These are phyloP conservation scores for Drosophila busckii DNA, from an alignment of 1,140 invertebrate genomes.

Conservation along the genomic window DNA sequence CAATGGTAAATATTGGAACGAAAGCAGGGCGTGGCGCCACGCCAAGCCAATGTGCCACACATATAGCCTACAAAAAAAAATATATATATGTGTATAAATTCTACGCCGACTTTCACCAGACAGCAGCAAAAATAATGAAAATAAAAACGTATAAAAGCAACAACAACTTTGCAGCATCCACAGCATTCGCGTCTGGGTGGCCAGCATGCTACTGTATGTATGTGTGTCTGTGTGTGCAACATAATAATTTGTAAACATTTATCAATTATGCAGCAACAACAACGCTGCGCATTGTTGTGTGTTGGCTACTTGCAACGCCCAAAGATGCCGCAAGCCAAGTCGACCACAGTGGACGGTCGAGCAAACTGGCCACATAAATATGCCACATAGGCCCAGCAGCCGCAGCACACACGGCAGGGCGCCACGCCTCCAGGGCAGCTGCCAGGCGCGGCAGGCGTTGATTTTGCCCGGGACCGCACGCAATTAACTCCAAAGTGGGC, in stretches of 20 bases:
- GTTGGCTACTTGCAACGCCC: slow-evolving; percentile 37
- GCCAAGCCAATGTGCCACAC: slow-evolving; percentile 23
- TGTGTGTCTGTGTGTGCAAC: slow-evolving; percentile 52
- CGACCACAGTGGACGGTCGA: not conserved
- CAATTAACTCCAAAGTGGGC: slow-evolving; percentile 68
- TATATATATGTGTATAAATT: slow-evolving; percentile 3
- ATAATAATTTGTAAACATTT: slow-evolving; percentile 76
- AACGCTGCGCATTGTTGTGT: no score
- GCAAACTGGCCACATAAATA: slow-evolving; percentile 67
- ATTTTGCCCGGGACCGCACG: slow-evolving; percentile 61
- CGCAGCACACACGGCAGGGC: slow-evolving; percentile 41
- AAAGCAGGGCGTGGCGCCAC: no score
- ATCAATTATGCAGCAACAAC: slow-evolving; percentile 71
- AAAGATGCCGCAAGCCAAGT: slow-evolving; percentile 29
- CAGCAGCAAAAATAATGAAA: slow-evolving; percentile 7
- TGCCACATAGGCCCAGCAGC: slow-evolving; percentile 40
- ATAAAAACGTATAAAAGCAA: slow-evolving; percentile 3
- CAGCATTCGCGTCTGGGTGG: slow-evolving; percentile 49
- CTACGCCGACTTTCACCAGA: slow-evolving; percentile 33
- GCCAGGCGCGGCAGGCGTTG: slow-evolving; percentile 44
- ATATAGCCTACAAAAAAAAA: slow-evolving; percentile 5
- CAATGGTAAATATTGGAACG: slow-evolving; percentile 24
- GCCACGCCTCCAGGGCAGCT: not conserved
- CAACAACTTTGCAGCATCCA: slow-evolving; percentile 17
- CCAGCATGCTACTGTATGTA: slow-evolving; percentile 10